Conservation (phyloP, 2,113 vertebrate genomes). For the Calyptomena viridis region DNA sequence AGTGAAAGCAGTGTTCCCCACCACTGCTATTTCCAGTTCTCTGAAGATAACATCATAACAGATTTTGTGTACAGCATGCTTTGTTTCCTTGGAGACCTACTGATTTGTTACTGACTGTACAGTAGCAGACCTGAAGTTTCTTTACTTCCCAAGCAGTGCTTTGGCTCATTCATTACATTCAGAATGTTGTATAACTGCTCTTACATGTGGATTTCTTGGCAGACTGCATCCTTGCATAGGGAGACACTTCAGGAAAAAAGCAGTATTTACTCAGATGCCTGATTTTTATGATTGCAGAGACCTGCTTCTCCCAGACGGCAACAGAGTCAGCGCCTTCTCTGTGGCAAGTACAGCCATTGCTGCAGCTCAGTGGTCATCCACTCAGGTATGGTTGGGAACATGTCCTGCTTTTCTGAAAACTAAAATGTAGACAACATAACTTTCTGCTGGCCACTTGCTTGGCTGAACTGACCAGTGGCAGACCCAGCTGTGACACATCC, state of each 20-base stretch:
- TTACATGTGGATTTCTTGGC: not conserved
- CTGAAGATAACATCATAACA: not conserved
- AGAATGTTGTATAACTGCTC: not conserved
- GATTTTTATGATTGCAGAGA: constrained; percentile 79
- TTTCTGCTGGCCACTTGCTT: not conserved
- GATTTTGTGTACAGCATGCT: not conserved
- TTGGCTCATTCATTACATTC: not conserved
- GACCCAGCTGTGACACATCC: not conserved
- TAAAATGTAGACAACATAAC: accelerated
- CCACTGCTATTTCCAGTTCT: not conserved
- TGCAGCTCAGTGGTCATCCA: constrained; percentile 98
- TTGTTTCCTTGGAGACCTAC: not conserved
- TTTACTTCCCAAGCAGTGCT: not conserved
- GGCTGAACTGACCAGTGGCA: not conserved
- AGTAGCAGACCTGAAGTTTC: not conserved
- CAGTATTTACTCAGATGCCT: not conserved
- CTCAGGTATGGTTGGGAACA: constrained; percentile 79
- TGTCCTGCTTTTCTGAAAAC: not conserved
- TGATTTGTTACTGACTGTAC: not conserved
- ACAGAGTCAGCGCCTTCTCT: constrained; percentile 95
- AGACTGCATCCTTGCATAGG: not conserved
- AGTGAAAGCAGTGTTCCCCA: not conserved
- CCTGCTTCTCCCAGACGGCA: constrained; percentile 91
- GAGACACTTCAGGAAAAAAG: not conserved
- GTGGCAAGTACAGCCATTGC: constrained; percentile 98